Evolutionary conservation across 2,113 vertebrate species (phyloP), one percentile per base, ranked within the genome.

Genomic region (Ctenodactylus gundi): DNA sequence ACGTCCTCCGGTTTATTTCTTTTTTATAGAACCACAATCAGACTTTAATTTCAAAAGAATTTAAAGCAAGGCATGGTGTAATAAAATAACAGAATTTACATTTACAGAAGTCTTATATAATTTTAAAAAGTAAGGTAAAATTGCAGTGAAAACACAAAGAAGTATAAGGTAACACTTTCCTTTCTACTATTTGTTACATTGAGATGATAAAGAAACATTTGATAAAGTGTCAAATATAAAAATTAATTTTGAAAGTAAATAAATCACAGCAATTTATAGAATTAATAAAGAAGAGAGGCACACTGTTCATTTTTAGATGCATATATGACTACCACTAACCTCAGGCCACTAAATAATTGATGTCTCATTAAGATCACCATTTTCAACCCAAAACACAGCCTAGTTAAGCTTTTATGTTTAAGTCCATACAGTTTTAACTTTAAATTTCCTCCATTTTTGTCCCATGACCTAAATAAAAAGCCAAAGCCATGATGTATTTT

Each of bases 381-480:
- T 84, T 94, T 80, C 20, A 62, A 85, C 8, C n/a, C 67, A 64
- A 85, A 62, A 62, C 31, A 73, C 85, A 73, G 23, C 20, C 51
- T 64, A 23, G 6, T 25, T 68, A 89, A 94, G 15, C 14, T 73
- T 64, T 39, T 51, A 44, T 53, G 34, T 15, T 96, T 83, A 53
- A 94, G 78, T 83, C 17, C 11, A 29, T 25, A 10, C 20, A 55
- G 29, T 68, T 94, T 91, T 64, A 77, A 65, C 23, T 87, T 85
- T 88, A 11, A 90, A 88, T 46, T 53, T 90, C 18, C 84, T 53
- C 82, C 44, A 64, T 44, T 90, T 13, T 83, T 73, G n/a, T 36
- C 41, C 86, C 41, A 81, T 31, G 49, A 90, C 96, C 91, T 96
- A 89, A 97, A 93, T 90, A 91, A 90, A 94, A 93, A 97, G 85